Base-by-base conservation (phyloP, 1,140 invertebrate species). In the Meteorus sp. region DNA sequence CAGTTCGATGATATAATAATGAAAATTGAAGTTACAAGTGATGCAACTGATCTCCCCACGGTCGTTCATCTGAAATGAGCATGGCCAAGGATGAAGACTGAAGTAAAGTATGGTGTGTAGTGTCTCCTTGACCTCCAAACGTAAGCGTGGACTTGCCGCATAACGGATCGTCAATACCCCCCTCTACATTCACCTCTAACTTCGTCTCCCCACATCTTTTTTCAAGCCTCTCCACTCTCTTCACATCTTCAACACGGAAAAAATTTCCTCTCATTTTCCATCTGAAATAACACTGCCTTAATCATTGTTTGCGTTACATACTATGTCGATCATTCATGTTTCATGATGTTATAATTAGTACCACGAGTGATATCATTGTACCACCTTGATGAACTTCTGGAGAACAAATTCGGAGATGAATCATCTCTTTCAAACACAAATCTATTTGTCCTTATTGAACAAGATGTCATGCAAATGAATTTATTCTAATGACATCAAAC, bases 101-200 rank as follows among this genome's bases (percentile, higher is more conserved):
- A n/a, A n/a, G n/a, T n/a, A n/a, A n/a, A n/a, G n/a, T n/a, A n/a
- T n/a, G n/a, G n/a, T n/a, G n/a, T n/a, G n/a, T n/a, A n/a, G n/a
- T n/a, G n/a, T n/a, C n/a, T n/a, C 25, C 61, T 63, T 55, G 56
- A 58, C 63, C 63, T 64, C 65, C 11, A 57, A 54, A 53, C 62
- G 63, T 64, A 61, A 56, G 59, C 61, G 62, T 63, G 63, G 59
- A 66, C 63, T 29, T 17, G 59, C 60, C 59, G 65, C 35, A 69
- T 77, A 77, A 76, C 75, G 75, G 56, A 73, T 73, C 68, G 66
- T 64, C 56, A 56, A 56, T 51, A 64, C 55, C 53, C 65, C 65
- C 63, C 68, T 63, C 65, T 13, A 5, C 35, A 15, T n/a, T 13
- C 8, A n/a, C 35, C 8, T 39, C 27, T 5, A 11, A n/a, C 35